Evolutionary conservation across 2,113 vertebrate genomes (phyloP), one percentile per base, ranked within the genome.

Genomic region (Odontesthes bonariensis): DNA sequence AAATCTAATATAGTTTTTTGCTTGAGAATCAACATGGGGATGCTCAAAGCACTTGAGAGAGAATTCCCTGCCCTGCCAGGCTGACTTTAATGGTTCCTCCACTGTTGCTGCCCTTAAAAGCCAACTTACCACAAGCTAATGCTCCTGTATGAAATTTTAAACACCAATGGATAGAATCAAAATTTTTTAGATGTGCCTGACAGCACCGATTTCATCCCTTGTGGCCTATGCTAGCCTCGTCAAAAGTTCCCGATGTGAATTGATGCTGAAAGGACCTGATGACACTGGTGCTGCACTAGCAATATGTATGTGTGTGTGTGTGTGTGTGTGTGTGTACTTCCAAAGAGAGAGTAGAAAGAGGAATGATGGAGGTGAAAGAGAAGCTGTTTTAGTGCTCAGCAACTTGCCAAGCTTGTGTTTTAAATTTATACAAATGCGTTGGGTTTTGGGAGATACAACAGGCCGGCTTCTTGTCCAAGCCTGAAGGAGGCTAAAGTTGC

Each of bases 101-200:
- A 63, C 73, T 77, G 75, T 57, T 70, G 64, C 69, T 83, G 59
- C 61, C 77, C 87, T 86, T 92, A 87, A 90, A 91, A 85, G 86
- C 88, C 76, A 69, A 84, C 84, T 88, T 84, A 87, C 88, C 76
- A 77, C 86, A 82, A 86, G 81, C 88, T 91, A 90, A 93, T 90
- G 87, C 83, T 56, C 32, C 56, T 7, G 16, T 81, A 91, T 93
- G 58, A 92, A 92, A 91, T 75, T 92, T 93, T 93, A 86, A 93
- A 89, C 80, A 80, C 82, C 57, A 76, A 82, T 80, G 77, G 83
- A 86, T 69, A 76, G 72, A 66, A 84, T 88, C 75, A 89, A 86
- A 89, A 79, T 87, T 87, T 87, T 90, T 80, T 57, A 76, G 86
- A 88, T 57, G 78, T 82, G 81, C 64, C 66, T 89, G 88, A 88